Base-by-base conservation (phyloP, 1,140 invertebrate genomes). In the Contarinia nasturtii region DNA sequence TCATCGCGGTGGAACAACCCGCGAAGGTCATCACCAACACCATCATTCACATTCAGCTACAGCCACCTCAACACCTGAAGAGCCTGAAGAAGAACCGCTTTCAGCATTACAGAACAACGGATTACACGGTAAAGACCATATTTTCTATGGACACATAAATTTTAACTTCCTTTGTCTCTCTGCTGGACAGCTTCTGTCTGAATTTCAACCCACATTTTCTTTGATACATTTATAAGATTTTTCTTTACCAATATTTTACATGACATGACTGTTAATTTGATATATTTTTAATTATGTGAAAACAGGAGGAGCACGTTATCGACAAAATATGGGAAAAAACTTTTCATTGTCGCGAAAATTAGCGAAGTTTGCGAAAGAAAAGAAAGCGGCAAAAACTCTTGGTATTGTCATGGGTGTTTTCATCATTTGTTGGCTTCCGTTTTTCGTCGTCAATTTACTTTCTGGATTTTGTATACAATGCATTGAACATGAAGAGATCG, bases 321-420 rank as follows among this genome's bases (percentile, higher is more conserved):
- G 27, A 8, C 59, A 61, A 10, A 58, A 71, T 48, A 63, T 65
- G 46, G 57, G 18, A 0, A 90, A 91, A 62, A 87, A 88, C 64
- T 90, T 92, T 63, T 90, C 86, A 1, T 64, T 92, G 12, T 88
- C 84, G 40, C 72, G 88, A 14, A 92, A 92, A 58, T 65, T 94
- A 36, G 86, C 86, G 14, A 91, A 94, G 60, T 91, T 92, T 55
- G 83, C 86, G 19, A 86, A 91, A 61, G 89, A 96, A 60, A 94
- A 95, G 64, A 97, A 95, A 61, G 91, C 91, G 4, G 90, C 90
- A 1, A 92, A 94, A 58, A 94, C 89, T 1, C 66, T 94, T 47
- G 89, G 89, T 33, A 91, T 94, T 55, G 85, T 90, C 47, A 92
- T 92, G 83, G 95, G 95, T n/a, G 92, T 95, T 33, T 98, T 98